These are phyloP conservation scores for Aricia artaxerxes DNA, from an alignment of 2,888 invertebrate species.

Conservation along the genomic window DNA sequence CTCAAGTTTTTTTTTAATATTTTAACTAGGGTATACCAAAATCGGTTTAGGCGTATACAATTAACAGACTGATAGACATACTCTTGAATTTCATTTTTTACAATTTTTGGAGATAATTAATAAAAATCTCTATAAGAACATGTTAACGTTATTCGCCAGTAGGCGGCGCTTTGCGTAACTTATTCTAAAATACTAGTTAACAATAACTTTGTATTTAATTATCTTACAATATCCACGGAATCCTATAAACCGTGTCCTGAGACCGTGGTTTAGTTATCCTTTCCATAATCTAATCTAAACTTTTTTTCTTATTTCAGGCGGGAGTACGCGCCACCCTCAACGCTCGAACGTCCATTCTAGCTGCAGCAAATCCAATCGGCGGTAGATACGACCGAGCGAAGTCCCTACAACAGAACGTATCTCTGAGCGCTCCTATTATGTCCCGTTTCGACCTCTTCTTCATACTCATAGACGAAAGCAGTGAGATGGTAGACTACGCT, in stretches of 20 bases:
- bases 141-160: no score
- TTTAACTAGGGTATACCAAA: no score
- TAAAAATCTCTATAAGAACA: no score
- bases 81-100: no score
- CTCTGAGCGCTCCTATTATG: conserved; percentile 98
- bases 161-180: no score
- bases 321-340: conserved; percentile 98
- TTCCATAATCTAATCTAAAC: neutral
- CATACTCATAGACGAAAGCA: conserved; percentile 97
- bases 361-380: conserved; percentile 99
- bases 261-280: no score
- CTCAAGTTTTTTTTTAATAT: no score
- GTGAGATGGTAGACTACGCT: conserved; percentile 94
- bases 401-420: conserved; percentile 96
- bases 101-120: no score
- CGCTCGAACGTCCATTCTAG: conserved; percentile 97
- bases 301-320: conserved; percentile 78
- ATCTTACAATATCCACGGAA: neutral
- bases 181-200: no score
- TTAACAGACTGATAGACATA: no score
- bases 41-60: no score
- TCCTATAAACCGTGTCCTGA: neutral
- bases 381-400: conserved; percentile 97
- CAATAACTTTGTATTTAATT: no score
- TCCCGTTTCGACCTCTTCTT: conserved; percentile 99